These are phyloP conservation scores for Casuarius casuarius DNA, from an alignment of 2,113 vertebrate genomes.

Conservation along the genomic window DNA sequence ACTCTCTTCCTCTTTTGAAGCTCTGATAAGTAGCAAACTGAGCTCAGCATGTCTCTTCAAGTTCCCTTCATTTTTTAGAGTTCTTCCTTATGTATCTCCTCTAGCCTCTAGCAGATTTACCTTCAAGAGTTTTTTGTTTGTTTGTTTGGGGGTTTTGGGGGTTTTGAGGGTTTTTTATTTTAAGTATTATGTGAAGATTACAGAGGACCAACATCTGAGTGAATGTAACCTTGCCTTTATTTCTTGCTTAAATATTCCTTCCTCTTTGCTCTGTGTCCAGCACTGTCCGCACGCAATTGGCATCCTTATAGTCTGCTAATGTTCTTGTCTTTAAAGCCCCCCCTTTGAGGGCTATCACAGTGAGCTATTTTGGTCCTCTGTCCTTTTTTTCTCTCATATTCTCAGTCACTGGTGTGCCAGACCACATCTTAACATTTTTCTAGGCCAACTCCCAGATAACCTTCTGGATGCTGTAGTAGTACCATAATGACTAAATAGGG, in stretches of 20 bases:
- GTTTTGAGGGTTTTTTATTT: not conserved
- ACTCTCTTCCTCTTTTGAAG: not conserved
- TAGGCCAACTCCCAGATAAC: not conserved
- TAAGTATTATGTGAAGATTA: fast-evolving
- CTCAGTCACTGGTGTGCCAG: not conserved
- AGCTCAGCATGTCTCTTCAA: not conserved
- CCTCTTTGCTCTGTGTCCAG: not conserved
- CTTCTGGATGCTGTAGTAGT: not conserved
- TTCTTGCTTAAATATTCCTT: not conserved
- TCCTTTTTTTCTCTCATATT: not conserved
- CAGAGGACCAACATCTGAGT: not conserved
- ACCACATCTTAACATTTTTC: not conserved
- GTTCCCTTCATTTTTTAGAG: not conserved
- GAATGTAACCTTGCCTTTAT: not conserved
- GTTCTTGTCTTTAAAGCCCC: not conserved
- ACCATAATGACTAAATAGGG: not conserved
- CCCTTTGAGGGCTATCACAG: not conserved
- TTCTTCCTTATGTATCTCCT: not conserved
- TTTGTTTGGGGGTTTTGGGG: not conserved
- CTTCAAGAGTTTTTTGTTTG: not conserved
- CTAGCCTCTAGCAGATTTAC: not conserved
- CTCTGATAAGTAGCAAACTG: not conserved
- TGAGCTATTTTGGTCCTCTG: not conserved
- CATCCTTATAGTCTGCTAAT: not conserved
- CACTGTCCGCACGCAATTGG: not conserved